Percentiles rank a stretch among this genome's conserved stretches.
Evolutionary conservation across 1,140 invertebrate genomes (phyloP).

Genomic region (Magallana ariakensis): DNA sequence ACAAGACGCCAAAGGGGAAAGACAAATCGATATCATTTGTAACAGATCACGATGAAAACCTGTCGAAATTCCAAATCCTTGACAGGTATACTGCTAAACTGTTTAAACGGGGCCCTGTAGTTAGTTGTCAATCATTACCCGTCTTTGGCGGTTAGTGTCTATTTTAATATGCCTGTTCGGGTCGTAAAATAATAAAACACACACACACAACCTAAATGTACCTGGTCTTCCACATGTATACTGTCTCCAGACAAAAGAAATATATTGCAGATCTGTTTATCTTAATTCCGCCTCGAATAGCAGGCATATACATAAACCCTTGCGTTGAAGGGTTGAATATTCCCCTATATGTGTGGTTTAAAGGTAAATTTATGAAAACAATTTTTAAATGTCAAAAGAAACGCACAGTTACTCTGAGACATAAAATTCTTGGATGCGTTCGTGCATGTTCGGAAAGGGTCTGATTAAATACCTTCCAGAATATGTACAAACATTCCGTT

Average conservation of each 20-base stretch:
- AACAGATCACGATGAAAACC: slow-evolving; percentile 29
- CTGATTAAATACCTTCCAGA: background rate
- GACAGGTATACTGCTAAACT: background rate
- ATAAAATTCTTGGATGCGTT: slow-evolving; percentile 15
- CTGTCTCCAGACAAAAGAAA: slow-evolving; percentile 7
- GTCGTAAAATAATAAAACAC: slow-evolving; percentile 30
- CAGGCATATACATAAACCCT: background rate
- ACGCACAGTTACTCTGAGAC: background rate
- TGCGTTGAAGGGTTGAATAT: slow-evolving; percentile 9
- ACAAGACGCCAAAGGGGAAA: background rate
- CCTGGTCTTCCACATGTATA: background rate
- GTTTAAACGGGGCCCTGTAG: background rate
- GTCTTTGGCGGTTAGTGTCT: slow-evolving; percentile 11
- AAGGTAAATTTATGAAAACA: slow-evolving; percentile 35
- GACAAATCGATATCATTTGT: background rate
- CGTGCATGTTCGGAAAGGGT: slow-evolving; percentile 21
- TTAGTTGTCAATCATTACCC: background rate
- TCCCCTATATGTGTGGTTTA: background rate
- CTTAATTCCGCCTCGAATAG: background rate
- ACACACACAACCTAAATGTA: background rate
- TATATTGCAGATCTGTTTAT: slow-evolving; percentile 1
- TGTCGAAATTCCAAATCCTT: background rate
- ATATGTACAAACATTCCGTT: background rate
- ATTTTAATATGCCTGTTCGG: background rate
- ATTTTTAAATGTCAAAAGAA: slow-evolving; percentile 36